Base-by-base conservation (phyloP, 2,797 vertebrate genomes). In the Enteromius mattozi region DNA sequence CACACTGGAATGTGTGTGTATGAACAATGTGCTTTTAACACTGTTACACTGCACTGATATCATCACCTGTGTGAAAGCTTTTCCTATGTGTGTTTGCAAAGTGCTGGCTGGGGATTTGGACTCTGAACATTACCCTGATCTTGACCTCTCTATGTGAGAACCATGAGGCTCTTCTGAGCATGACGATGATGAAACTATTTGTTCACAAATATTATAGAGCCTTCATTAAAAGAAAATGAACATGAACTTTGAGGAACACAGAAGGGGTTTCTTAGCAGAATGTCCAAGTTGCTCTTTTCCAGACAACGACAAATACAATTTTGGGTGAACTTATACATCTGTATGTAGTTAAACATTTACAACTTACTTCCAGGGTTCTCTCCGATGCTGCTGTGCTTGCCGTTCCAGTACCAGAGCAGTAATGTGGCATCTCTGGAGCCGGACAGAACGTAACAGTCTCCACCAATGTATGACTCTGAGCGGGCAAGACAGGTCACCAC, bases 381-480 rank as follows among this genome's bases (percentile, higher is more conserved):
- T 82, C 98, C 98, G 14, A 99, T 95, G 84, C 95, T 96, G 92
- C 90, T 95, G 91, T 94, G 95, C 94, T 98, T 99, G 81, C 98
- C 98, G 40, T 98, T 99, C 98, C 98, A 99, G 93, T 98, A 99
- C 98, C 98, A 99, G 83, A 99, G 96, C 89, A 99, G 94, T 86
- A 99, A 93, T 0, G 98, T 99, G 90, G 98, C 98, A 78, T 99
- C 98, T 63, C 98, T 96, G 13, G 98, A 99, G 76, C 98, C 97
- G 0, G 97, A 98, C 87, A 99, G 95, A 84, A 99, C 89, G 88
- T 99, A 99, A 93, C 98, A 99, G 91, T 99, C 97, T 81, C 98
- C 98, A 78, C 98, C 97, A 65, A 99, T 98, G 89, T 99, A 99
- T 0, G 98, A 98, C 92, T 99, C 98, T 0, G 98, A 99, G 54